A percentile compares a stretch with the other conserved stretches of the same genome.
Conservation (phyloP, 2,888 invertebrate genomes). For the Tiphia femorata region DNA sequence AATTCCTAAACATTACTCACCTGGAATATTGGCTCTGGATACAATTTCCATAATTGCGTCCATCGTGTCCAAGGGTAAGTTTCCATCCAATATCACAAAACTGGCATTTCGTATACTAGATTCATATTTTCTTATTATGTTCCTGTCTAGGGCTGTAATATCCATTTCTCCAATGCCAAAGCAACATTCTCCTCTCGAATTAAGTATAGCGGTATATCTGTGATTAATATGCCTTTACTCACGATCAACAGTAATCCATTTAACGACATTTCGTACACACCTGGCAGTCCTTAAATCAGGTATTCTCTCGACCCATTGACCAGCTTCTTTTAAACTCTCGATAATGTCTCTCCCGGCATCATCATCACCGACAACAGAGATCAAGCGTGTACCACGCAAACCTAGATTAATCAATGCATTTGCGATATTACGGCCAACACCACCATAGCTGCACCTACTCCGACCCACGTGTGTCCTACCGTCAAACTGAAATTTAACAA, state of each 20-base stretch:
- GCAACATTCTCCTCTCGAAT: constrained; percentile 81
- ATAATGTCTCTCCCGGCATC: constrained; percentile 54
- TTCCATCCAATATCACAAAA: constrained; percentile 88
- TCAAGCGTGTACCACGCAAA: constrained; percentile 63
- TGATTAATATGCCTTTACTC: too few species aligned
- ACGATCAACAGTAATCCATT: too few species aligned
- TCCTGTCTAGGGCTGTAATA: constrained; percentile 76
- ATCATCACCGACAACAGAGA: constrained; percentile 63
- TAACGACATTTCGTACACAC: constrained; percentile 33
- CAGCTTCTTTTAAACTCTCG: constrained; percentile 49
- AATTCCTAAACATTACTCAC: constrained; percentile 69
- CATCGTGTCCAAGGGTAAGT: constrained; percentile 80
- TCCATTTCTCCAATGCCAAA: constrained; percentile 89
- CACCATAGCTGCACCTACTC: constrained; percentile 81
- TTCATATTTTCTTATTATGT: constrained; percentile 75
- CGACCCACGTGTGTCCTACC: constrained; percentile 82
- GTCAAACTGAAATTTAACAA: constrained; percentile 80
- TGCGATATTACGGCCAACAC: constrained; percentile 93
- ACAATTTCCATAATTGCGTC: constrained; percentile 76
- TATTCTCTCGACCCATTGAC: constrained; percentile 45
- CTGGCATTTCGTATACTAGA: constrained; percentile 75
- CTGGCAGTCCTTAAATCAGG: constrained; percentile 54
- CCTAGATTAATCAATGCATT: constrained; percentile 86
- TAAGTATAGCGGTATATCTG: constrained; percentile 83
- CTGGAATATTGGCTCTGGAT: constrained; percentile 75